phyloP scores from a whole-genome alignment of 2,113 vertebrate species.

The Cheirogaleus medius region DNA sequence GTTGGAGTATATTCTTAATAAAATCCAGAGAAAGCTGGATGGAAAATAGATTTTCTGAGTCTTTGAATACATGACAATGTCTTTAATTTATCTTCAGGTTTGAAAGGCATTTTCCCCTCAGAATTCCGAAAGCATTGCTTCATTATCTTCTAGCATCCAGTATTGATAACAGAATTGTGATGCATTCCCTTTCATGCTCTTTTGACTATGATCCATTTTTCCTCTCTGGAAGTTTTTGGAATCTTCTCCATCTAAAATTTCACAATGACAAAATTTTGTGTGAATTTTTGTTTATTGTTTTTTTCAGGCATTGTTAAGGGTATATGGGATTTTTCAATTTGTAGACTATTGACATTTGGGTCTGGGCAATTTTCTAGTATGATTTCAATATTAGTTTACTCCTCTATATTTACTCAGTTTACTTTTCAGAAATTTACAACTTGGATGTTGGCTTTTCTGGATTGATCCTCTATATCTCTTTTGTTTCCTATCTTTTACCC shows the following conservation, averaged over 20 bases:
- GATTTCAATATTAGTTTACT: not conserved
- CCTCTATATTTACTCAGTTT: not conserved
- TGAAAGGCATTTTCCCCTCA: not conserved
- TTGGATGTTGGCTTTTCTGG: not conserved
- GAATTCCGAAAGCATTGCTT: not conserved
- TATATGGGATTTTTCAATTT: not conserved
- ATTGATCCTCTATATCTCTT: not conserved
- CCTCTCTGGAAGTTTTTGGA: not conserved
- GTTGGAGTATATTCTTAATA: not conserved
- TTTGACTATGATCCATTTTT: not conserved
- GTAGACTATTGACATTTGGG: not conserved
- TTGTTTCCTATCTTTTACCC: not conserved
- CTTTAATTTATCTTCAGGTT: not conserved
- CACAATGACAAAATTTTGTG: not conserved
- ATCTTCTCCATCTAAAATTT: slow-evolving; percentile 5
- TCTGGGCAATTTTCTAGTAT: not conserved
- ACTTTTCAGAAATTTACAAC: not conserved
- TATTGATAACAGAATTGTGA: not conserved
- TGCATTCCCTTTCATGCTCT: not conserved
- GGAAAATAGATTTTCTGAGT: not conserved
- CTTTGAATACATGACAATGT: not conserved
- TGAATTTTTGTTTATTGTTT: not conserved
- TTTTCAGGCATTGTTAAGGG: not conserved
- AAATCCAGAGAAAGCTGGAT: not conserved
- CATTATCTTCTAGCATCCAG: not conserved